Percentiles rank a stretch among this genome's conserved stretches.
phyloP scores from a whole-genome alignment of 1,140 invertebrate species.

The Hylaeus volcanicus region DNA sequence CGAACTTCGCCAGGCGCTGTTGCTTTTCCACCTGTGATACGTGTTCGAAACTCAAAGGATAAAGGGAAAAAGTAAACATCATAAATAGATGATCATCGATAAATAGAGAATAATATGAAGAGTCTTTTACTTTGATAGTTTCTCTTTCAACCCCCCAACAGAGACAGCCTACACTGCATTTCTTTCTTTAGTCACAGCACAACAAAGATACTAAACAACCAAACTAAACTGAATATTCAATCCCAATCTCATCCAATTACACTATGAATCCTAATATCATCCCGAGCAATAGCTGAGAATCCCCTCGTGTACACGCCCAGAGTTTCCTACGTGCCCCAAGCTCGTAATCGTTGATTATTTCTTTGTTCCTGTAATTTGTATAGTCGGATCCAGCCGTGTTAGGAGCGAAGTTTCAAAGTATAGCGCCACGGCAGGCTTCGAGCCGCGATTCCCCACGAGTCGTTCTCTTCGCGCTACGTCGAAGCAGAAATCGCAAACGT shows the following conservation, averaged over 20 bases:
- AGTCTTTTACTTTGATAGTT: too few species aligned
- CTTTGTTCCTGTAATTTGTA: slow-evolving; percentile 9
- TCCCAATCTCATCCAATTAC: not conserved
- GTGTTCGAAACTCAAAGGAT: not conserved
- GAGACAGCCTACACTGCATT: too few species aligned
- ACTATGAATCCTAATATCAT: not conserved
- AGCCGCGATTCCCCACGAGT: slow-evolving; percentile 30
- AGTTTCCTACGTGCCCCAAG: slow-evolving; percentile 3
- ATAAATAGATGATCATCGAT: not conserved
- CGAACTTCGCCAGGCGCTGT: slow-evolving; percentile 1
- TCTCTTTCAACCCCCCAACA: too few species aligned
- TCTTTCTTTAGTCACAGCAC: too few species aligned
- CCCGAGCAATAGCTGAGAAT: not conserved
- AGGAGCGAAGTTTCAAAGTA: slow-evolving; percentile 23
- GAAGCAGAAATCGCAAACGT: slow-evolving; percentile 51
- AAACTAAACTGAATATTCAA: not conserved
- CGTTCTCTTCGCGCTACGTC: slow-evolving; percentile 22
- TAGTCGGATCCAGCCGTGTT: not conserved
- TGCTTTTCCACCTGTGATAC: not conserved
- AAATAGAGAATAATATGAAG: too few species aligned
- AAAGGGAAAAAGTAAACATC: too few species aligned
- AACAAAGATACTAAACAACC: too few species aligned
- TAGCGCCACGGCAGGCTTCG: slow-evolving; percentile 32
- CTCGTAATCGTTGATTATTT: slow-evolving; percentile 40
- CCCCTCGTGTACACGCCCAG: too few species aligned